These are phyloP conservation scores for Gymnothorax reevesii DNA, from an alignment of 2,797 vertebrate species.

Conservation along the genomic window DNA sequence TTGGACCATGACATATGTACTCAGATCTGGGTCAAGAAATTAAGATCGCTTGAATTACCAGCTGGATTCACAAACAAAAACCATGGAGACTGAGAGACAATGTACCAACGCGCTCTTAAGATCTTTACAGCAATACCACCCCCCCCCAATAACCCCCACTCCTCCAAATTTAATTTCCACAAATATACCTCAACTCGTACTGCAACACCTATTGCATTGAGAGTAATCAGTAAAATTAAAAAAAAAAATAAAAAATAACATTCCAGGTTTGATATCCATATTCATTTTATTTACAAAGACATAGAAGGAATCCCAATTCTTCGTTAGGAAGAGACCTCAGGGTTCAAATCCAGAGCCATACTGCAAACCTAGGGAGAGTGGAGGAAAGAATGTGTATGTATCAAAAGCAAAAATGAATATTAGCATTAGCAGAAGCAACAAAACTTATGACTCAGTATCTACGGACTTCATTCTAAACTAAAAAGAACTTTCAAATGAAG, in stretches of 20 bases:
- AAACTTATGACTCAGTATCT: too few relatives aligned
- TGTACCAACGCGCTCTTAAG: not conserved
- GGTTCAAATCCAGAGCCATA: constrained; percentile 62
- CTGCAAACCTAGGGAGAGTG: constrained; percentile 65
- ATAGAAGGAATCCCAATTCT: constrained; percentile 66
- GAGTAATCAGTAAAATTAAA: not conserved
- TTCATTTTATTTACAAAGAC: constrained; percentile 87
- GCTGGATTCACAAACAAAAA: not conserved
- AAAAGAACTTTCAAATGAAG: too few relatives aligned
- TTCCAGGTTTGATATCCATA: constrained; percentile 46
- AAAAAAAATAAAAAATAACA: constrained; percentile 7
- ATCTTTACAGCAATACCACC: not conserved
- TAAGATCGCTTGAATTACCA: not conserved
- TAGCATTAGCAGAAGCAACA: not conserved
- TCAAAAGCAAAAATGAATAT: constrained; percentile 39
- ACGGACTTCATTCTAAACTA: too few relatives aligned
- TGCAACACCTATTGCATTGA: not conserved
- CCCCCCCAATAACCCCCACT: not conserved
- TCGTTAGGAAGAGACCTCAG: constrained; percentile 58
- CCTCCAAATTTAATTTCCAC: not conserved
- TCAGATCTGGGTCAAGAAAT: not conserved
- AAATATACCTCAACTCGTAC: not conserved
- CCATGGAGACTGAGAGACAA: not conserved
- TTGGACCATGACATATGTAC: not conserved
- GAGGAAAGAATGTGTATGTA: constrained; percentile 22